A percentile compares a stretch with the other conserved stretches of the same genome.
These are phyloP conservation scores for Muscicapa comitata DNA, from an alignment of 2,797 vertebrate genomes.

Conservation along the genomic window DNA sequence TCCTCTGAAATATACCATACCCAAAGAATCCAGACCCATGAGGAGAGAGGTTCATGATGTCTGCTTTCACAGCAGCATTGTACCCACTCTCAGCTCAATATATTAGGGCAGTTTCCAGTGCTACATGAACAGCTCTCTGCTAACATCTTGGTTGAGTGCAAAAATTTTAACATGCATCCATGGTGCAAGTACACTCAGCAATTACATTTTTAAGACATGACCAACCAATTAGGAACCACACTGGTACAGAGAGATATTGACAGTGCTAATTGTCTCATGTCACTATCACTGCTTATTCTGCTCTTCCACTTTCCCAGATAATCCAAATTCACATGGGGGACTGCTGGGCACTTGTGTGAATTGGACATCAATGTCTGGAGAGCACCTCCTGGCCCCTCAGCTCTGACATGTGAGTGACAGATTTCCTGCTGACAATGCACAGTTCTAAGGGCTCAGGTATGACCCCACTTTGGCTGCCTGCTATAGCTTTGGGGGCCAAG, in stretches of 20 bases:
- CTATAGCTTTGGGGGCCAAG: background rate
- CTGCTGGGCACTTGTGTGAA: background rate
- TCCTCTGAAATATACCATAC: background rate
- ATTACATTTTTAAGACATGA: background rate
- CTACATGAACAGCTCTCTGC: background rate
- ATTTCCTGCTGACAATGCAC: background rate
- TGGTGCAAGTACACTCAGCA: background rate
- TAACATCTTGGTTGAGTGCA: background rate
- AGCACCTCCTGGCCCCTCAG: background rate
- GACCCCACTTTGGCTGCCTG: background rate
- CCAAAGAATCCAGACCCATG: background rate
- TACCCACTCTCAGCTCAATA: background rate
- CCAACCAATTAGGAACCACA: background rate
- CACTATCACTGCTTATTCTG: background rate
- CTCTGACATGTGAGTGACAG: background rate
- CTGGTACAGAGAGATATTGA: background rate
- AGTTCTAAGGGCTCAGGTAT: background rate
- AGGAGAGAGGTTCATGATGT: background rate
- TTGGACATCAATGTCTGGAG: background rate
- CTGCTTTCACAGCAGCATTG: background rate
- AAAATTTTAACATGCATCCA: background rate
- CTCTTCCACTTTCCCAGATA: background rate
- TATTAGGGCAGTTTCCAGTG: background rate
- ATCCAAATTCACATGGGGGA: background rate
- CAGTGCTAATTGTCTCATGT: background rate